Evolutionary conservation across 35 echinoderm and acorn worm genomes (phyloP).

Genomic region (Ptychodera flava): DNA sequence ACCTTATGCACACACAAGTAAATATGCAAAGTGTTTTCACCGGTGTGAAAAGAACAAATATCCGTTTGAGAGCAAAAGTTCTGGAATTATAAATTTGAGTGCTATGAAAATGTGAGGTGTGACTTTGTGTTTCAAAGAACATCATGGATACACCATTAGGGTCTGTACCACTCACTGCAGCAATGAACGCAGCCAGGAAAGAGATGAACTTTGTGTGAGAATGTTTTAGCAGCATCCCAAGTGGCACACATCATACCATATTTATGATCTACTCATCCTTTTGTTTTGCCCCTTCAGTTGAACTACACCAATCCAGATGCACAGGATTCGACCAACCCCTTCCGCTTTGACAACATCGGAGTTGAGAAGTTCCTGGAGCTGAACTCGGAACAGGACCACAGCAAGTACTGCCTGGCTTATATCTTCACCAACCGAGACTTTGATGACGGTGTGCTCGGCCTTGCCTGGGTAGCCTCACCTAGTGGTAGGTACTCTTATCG

Average conservation of each 20-base stretch:
- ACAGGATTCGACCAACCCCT: conserved; percentile 47
- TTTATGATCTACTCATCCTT: background rate
- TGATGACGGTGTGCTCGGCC: conserved; percentile 86
- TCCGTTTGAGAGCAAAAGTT: too few species aligned
- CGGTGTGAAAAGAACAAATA: too few species aligned
- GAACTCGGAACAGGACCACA: conserved; percentile 78
- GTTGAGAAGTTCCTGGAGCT: conserved; percentile 96
- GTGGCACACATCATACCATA: too few species aligned
- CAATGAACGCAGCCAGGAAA: too few species aligned
- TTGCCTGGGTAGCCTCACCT: conserved; percentile 90
- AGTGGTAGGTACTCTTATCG: conserved; percentile 24
- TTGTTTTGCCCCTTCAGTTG: conserved; percentile 24
- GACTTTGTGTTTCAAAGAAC: too few species aligned
- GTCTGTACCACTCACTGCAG: too few species aligned
- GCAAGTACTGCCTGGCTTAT: conserved; percentile 78
- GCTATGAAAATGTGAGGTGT: too few species aligned
- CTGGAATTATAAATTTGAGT: too few species aligned
- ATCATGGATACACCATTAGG: too few species aligned
- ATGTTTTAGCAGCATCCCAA: too few species aligned
- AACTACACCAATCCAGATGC: conserved; percentile 50
- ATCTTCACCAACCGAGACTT: conserved; percentile 91
- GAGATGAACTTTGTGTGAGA: background rate
- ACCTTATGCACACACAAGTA: too few species aligned
- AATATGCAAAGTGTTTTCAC: too few species aligned
- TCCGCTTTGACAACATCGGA: conserved; percentile 58